A percentile compares a stretch with the other conserved stretches of the same genome.
phyloP scores from a whole-genome alignment of 2,888 invertebrate species.

The Heliconius ismenius region DNA sequence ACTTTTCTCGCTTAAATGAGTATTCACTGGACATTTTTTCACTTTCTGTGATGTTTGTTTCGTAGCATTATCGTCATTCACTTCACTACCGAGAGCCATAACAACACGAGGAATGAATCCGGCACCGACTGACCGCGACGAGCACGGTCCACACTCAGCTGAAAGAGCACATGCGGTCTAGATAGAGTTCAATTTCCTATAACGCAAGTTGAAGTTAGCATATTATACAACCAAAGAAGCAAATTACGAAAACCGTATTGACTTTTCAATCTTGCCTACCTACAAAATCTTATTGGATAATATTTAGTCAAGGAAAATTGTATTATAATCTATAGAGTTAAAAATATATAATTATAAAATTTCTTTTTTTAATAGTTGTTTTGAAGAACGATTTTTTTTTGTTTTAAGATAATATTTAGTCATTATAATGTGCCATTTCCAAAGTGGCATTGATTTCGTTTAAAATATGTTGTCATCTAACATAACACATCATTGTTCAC shows the following conservation, averaged over 20 bases:
- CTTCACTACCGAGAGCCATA: slow-evolving; percentile 83
- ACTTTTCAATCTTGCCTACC: slow-evolving; percentile 30
- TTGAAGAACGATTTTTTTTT: not conserved
- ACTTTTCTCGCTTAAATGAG: slow-evolving; percentile 71
- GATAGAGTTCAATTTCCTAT: slow-evolving; percentile 77
- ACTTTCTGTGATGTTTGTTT: slow-evolving; percentile 77
- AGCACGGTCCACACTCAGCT: slow-evolving; percentile 79
- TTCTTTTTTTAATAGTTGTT: not conserved
- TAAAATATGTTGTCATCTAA: too few relatives aligned
- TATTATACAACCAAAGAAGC: slow-evolving; percentile 46
- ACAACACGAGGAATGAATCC: slow-evolving; percentile 81
- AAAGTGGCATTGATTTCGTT: not conserved
- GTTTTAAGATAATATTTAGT: not conserved
- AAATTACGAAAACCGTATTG: slow-evolving; percentile 24
- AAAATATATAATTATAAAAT: slow-evolving; percentile 4
- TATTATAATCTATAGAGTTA: not conserved
- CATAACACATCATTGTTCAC: too few relatives aligned
- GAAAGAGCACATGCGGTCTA: slow-evolving; percentile 79
- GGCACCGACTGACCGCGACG: slow-evolving; percentile 76
- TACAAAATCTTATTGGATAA: slow-evolving; percentile 32
- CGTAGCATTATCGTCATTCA: slow-evolving; percentile 79
- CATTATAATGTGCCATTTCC: not conserved
- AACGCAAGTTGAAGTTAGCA: slow-evolving; percentile 53
- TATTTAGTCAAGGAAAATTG: not conserved
- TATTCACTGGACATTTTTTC: slow-evolving; percentile 75